Conservation (phyloP, 2,888 invertebrate genomes). For the Drosophila rubida region DNA sequence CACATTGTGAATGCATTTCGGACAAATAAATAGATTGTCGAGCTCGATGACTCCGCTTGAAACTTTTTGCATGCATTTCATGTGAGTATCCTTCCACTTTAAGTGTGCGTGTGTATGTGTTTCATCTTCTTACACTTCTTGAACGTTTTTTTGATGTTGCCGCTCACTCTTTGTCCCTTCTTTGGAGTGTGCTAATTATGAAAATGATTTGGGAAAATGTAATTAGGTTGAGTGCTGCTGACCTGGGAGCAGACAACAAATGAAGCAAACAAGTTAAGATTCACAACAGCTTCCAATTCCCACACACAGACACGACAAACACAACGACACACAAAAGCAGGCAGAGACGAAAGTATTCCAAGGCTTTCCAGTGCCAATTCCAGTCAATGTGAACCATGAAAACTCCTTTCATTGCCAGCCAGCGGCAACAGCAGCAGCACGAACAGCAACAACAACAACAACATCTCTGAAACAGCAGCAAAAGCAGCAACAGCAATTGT, state of each 20-base stretch:
- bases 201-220: constrained; percentile 46
- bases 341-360: constrained; percentile 42
- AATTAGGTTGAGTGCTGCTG: constrained; percentile 42
- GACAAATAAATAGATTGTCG: constrained; percentile 56
- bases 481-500: constrained; percentile 40
- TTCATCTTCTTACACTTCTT: constrained; percentile 17
- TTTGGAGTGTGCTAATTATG: constrained; percentile 74
- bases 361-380: constrained; percentile 74
- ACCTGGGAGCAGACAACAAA: constrained; percentile 20
- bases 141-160: constrained; percentile 27
- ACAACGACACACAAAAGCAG: background rate
- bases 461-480: constrained; percentile 29
- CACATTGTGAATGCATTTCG: constrained; percentile 36
- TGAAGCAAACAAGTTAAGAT: constrained; percentile 21
- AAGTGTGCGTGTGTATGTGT: constrained; percentile 40
- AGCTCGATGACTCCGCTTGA: constrained; percentile 22
- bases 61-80: constrained; percentile 58
- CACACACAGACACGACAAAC: constrained; percentile 14
- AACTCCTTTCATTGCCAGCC: constrained; percentile 77
- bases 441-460: constrained; percentile 21
- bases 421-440: constrained; percentile 31
- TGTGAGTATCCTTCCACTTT: constrained; percentile 75
- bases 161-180: constrained; percentile 12
- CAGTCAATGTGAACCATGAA: constrained; percentile 59
- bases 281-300: constrained; percentile 42